Conservation (phyloP, 2,113 vertebrate species). For the Dipodomys stephensi region DNA sequence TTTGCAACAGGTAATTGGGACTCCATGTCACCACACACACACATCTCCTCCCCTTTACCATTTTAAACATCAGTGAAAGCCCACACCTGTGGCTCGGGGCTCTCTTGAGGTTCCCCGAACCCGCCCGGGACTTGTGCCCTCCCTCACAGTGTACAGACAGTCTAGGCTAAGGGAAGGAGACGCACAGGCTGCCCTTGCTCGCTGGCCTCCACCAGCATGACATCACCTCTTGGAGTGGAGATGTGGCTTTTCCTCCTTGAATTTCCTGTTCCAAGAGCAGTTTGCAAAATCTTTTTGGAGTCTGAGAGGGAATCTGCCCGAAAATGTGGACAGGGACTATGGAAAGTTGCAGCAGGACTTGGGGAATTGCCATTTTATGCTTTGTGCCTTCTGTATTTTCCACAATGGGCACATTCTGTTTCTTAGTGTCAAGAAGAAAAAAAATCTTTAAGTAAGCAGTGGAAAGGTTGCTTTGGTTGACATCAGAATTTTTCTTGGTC, state of each 20-base stretch:
- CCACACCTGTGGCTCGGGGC: background rate
- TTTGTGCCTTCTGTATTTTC: conserved; percentile 39
- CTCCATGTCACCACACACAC: background rate
- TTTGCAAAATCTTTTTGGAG: conserved; percentile 4
- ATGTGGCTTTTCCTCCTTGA: background rate
- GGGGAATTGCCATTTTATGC: conserved; percentile 1
- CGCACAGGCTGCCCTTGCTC: background rate
- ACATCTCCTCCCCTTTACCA: background rate
- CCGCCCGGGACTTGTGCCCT: background rate
- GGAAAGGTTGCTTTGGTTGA: background rate
- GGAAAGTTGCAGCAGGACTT: background rate
- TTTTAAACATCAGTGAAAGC: background rate
- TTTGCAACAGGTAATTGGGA: too few relatives aligned
- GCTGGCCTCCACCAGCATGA: background rate
- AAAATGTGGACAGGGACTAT: background rate
- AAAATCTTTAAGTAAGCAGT: conserved; percentile 5
- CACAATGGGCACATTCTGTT: conserved; percentile 17
- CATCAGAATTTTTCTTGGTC: background rate
- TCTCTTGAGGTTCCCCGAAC: accelerated
- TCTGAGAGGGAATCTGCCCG: background rate
- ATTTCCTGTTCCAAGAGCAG: background rate
- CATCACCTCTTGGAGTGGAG: background rate
- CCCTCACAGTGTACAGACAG: background rate
- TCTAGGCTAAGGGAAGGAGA: background rate
- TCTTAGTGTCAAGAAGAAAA: conserved; percentile 52